Percentiles rank a stretch among this genome's conserved stretches.
Evolutionary conservation across 2,888 invertebrate genomes (phyloP).

Genomic region (Micropterix aruncella): DNA sequence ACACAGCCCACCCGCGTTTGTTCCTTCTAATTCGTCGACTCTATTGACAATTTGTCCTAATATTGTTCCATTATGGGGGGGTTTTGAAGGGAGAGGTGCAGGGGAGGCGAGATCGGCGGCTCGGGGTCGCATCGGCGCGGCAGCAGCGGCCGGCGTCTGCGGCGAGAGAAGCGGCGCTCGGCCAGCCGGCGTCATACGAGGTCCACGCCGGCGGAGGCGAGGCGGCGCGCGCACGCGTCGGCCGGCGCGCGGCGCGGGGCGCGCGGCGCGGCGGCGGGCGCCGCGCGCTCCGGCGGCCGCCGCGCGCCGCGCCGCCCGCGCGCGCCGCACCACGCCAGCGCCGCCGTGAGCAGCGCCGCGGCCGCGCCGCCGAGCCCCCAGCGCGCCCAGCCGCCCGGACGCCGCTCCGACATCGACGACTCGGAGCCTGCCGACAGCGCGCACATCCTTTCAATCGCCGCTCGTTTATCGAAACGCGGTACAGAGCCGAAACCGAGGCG

Average conservation of each 20-base stretch:
- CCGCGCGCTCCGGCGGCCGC: constrained; percentile 19
- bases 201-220: constrained; percentile 17
- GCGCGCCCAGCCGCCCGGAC: constrained; percentile 20
- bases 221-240: constrained; percentile 17
- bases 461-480: constrained; percentile 12
- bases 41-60: too few relatives aligned
- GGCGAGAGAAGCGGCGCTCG: constrained; percentile 11
- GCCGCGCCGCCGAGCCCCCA: constrained; percentile 25
- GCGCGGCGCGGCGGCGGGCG: constrained; percentile 26
- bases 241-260: constrained; percentile 22
- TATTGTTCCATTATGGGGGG: too few relatives aligned
- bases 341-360: constrained; percentile 23
- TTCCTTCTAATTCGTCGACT: too few relatives aligned
- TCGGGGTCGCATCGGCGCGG: too few relatives aligned
- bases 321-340: constrained; percentile 26
- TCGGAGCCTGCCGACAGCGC: constrained; percentile 9
- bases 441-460: constrained; percentile 8
- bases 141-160: constrained; percentile 2
- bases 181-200: constrained; percentile 29
- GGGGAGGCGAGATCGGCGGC: too few relatives aligned
- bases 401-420: constrained; percentile 14
- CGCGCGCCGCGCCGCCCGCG: constrained; percentile 27
- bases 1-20: too few relatives aligned
- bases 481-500: constrained; percentile 2
- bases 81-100: too few relatives aligned